Conservation (phyloP, 2,113 vertebrate genomes). For the Python bivittatus region DNA sequence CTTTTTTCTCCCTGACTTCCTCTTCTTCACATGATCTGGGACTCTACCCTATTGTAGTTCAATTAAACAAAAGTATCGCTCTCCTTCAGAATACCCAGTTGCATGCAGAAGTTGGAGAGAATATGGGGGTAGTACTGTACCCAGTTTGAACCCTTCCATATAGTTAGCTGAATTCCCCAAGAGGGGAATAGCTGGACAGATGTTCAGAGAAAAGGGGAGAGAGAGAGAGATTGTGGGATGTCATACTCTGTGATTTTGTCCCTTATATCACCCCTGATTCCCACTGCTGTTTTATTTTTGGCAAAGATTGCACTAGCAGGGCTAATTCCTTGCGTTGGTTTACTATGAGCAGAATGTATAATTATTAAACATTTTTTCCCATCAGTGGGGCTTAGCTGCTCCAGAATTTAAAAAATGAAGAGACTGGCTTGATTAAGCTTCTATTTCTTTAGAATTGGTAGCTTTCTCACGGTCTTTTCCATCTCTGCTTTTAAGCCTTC, state of each 20-base stretch:
- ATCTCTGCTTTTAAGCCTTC: constrained; percentile 54
- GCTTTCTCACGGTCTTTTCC: constrained; percentile 63
- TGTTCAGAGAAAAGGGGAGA: background rate
- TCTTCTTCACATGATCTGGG: background rate
- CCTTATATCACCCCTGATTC: constrained; percentile 37
- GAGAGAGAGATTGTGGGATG: background rate
- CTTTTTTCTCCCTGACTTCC: background rate
- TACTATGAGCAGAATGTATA: constrained; percentile 48
- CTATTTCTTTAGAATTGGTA: constrained; percentile 51
- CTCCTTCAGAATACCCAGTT: background rate
- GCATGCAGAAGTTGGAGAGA: background rate
- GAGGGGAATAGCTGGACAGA: background rate
- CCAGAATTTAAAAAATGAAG: constrained; percentile 44
- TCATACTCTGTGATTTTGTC: background rate
- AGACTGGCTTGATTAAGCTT: constrained; percentile 47
- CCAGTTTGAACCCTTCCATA: background rate
- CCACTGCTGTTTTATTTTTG: constrained; percentile 34
- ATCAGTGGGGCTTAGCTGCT: constrained; percentile 7
- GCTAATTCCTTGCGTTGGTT: constrained; percentile 43
- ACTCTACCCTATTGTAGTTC: background rate
- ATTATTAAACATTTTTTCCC: constrained; percentile 43
- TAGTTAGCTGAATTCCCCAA: background rate
- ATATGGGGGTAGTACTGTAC: background rate
- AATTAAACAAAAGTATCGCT: background rate
- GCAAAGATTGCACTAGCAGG: constrained; percentile 33